phyloP scores from a whole-genome alignment of 1,140 invertebrate species.

The Leptinotarsa defecta region DNA sequence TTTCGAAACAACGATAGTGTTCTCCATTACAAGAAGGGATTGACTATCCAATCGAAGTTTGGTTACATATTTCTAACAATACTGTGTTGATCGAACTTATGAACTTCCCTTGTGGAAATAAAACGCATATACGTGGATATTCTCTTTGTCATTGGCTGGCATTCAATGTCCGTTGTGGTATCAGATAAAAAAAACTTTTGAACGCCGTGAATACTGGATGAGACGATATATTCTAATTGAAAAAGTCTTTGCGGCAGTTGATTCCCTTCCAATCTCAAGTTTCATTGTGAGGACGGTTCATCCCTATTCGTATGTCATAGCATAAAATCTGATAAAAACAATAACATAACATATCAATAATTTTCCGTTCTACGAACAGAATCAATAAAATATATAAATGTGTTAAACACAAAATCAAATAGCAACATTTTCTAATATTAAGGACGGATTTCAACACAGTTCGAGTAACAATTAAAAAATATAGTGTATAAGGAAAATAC shows the following conservation, averaged over 20 bases:
- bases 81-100: too few relatives aligned
- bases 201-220: too few relatives aligned
- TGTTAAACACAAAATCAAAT: slow-evolving; percentile 43
- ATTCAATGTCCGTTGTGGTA: too few relatives aligned
- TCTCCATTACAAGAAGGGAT: too few relatives aligned
- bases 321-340: slow-evolving; percentile 34
- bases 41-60: too few relatives aligned
- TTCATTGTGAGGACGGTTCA: not conserved
- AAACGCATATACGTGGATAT: too few relatives aligned
- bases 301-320: slow-evolving; percentile 9
- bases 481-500: not conserved
- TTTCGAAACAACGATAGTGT: too few relatives aligned
- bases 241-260: not conserved
- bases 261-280: slow-evolving; percentile 4
- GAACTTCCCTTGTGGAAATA: too few relatives aligned
- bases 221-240: too few relatives aligned
- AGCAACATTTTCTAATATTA: slow-evolving; percentile 33
- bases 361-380: slow-evolving; percentile 35
- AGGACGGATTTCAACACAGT: slow-evolving; percentile 31
- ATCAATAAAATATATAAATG: slow-evolving; percentile 50
- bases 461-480: not conserved
- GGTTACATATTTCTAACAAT: too few relatives aligned
- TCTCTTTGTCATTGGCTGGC: too few relatives aligned
- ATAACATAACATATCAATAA: slow-evolving; percentile 40
- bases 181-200: too few relatives aligned